Conservation (phyloP, 30 jellyfish, hydroid and myxozoan genomes). For the Cassiopea xamachana region DNA sequence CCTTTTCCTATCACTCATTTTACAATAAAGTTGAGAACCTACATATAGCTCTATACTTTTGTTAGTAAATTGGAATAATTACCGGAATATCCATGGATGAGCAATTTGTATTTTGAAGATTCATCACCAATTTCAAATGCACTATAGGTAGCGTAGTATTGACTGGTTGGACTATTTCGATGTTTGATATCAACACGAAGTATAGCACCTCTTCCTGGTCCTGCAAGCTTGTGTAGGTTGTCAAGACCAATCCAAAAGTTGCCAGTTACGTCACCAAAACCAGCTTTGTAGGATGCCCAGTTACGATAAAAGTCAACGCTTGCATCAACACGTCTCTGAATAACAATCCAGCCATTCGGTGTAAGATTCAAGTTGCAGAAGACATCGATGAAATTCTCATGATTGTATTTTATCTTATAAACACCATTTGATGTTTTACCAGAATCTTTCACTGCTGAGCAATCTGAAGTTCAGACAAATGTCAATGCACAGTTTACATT, state of each 20-base stretch:
- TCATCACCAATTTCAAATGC: conserved; percentile 62
- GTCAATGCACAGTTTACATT: too few relatives aligned
- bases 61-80: background rate
- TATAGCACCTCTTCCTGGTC: conserved; percentile 38
- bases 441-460: conserved; percentile 49
- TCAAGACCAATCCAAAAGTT: conserved; percentile 65
- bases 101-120: conserved; percentile 34
- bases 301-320: conserved; percentile 50
- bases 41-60: background rate
- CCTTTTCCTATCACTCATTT: background rate
- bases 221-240: conserved; percentile 40
- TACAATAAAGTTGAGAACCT: background rate
- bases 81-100: conserved; percentile 51
- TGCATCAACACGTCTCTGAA: conserved; percentile 36
- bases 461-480: conserved; percentile 1
- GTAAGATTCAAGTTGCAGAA: conserved; percentile 45
- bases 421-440: conserved; percentile 51
- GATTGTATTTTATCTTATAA: conserved; percentile 33
- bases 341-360: conserved; percentile 50
- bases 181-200: conserved; percentile 58
- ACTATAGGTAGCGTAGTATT: conserved; percentile 34
- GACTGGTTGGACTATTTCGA: conserved; percentile 15
- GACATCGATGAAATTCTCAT: conserved; percentile 13
- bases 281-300: conserved; percentile 55
- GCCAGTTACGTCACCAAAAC: conserved; percentile 35